Conservation (phyloP, 1,140 invertebrate genomes). For the Eciton burchellii region DNA sequence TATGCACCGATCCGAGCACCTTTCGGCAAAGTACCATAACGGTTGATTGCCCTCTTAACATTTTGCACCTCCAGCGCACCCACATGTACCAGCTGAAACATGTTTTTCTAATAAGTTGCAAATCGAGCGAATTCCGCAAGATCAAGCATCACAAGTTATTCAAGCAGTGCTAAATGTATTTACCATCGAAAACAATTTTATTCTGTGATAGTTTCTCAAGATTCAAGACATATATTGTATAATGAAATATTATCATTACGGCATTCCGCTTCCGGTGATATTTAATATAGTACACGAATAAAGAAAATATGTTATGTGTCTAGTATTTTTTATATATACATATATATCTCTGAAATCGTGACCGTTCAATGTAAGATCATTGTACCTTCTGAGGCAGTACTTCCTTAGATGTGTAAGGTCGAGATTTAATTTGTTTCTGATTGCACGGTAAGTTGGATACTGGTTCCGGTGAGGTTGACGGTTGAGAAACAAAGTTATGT, state of each 20-base stretch:
- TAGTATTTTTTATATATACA: conserved; percentile 44
- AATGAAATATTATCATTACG: conserved; percentile 8
- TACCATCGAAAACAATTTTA: conserved; percentile 65
- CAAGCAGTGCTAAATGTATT: conserved; percentile 84
- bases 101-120: conserved; percentile 50
- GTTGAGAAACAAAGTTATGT: conserved; percentile 80
- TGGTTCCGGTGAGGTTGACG: conserved; percentile 83
- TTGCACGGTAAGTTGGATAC: conserved; percentile 77
- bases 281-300: conserved; percentile 26
- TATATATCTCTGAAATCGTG: conserved; percentile 42
- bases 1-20: conserved; percentile 98
- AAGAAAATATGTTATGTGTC: conserved; percentile 48
- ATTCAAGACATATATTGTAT: conserved; percentile 12
- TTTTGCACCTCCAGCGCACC: conserved; percentile 98
- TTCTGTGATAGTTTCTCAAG: conserved; percentile 14
- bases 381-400: conserved; percentile 84
- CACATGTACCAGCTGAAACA: conserved; percentile 89
- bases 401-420: conserved; percentile 83
- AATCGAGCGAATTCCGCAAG: not conserved
- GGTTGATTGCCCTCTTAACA: conserved; percentile 97
- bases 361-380: conserved; percentile 64
- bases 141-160: conserved; percentile 68
- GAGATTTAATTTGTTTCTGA: conserved; percentile 84
- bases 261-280: not conserved
- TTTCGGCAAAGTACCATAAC: conserved; percentile 98